Base-by-base conservation (phyloP, 2,797 vertebrate species). In the Nannoperca obscura region DNA sequence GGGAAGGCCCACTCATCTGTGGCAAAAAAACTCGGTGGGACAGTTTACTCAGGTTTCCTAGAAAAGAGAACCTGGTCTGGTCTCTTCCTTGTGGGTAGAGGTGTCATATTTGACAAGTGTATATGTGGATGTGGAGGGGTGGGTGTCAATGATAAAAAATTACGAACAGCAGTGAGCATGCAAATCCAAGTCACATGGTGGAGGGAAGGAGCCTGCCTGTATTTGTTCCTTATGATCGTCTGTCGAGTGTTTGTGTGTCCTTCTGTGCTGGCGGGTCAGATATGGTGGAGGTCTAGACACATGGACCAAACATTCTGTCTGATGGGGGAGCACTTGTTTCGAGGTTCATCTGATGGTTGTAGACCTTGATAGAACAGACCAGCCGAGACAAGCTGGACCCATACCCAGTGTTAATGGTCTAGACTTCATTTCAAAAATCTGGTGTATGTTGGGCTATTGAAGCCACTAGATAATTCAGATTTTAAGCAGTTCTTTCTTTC, bases 181-280 rank as follows among this genome's bases (percentile, higher is more conserved):
- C 90, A 90, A 90, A 85, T 94, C 93, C 93, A 93, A 94, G 91
- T 92, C 91, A 91, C 92, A 89, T 92, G 91, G 90, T 66, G 80
- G 72, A 87, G 85, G 77, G 88, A 92, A 83, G 82, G 85, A 92
- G 91, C 80, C 88, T 65, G 92, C 83, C 89, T 92, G 93, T 92
- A 92, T 94, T 92, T 91, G 88, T 92, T 92, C 90, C 87, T 88
- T 88, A 93, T 90, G 90, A 93, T 94, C 93, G 92, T 95, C 94
- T 95, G 94, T 93, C 91, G 74, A 93, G 94, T 94, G 94, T 95
- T 95, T 95, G 92, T 75, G 84, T 93, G 91, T 95, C 94, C 95
- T 95, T 95, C 95, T 95, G 95, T 95, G 93, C 94, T 94, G 92
- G 89, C 88, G 91, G 94, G 93, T 95, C 93, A 95, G 95, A 92